These are phyloP conservation scores for Asteroscopus sphinx DNA, from an alignment of 2,888 invertebrate species.

Conservation along the genomic window DNA sequence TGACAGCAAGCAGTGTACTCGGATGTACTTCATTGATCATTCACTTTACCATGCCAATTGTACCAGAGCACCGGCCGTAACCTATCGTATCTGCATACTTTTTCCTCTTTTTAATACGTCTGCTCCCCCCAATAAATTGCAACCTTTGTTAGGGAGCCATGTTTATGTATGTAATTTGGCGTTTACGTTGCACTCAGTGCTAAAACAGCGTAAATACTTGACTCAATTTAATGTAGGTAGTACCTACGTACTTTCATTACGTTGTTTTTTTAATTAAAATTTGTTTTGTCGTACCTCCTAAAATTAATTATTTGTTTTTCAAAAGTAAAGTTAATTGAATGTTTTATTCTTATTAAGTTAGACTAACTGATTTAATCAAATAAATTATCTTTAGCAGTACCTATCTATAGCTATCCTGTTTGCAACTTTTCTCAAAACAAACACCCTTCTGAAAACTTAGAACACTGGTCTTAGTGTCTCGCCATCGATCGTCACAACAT, in stretches of 20 bases:
- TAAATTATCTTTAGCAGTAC: too few species aligned
- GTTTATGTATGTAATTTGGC: slow-evolving; percentile 80
- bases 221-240: slow-evolving; percentile 44
- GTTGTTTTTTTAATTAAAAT: slow-evolving; percentile 23
- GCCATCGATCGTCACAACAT: slow-evolving; percentile 13
- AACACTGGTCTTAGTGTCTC: not conserved
- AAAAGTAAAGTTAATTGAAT: too few species aligned
- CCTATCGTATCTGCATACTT: slow-evolving; percentile 47
- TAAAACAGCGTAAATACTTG: slow-evolving; percentile 41
- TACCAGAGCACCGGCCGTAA: slow-evolving; percentile 47
- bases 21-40: slow-evolving; percentile 57
- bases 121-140: slow-evolving; percentile 77
- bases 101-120: slow-evolving; percentile 76
- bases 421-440: not conserved
- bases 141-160: slow-evolving; percentile 77
- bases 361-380: too few species aligned
- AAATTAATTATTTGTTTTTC: not conserved
- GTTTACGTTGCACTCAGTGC: slow-evolving; percentile 50
- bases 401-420: too few species aligned
- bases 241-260: slow-evolving; percentile 16
- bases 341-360: too few species aligned
- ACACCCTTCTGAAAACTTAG: not conserved
- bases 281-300: not conserved
- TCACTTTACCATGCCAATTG: slow-evolving; percentile 61
- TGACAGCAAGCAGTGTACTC: slow-evolving; percentile 33